Conservation (phyloP, 1,140 invertebrate genomes). For the Euura saliciscinereae region DNA sequence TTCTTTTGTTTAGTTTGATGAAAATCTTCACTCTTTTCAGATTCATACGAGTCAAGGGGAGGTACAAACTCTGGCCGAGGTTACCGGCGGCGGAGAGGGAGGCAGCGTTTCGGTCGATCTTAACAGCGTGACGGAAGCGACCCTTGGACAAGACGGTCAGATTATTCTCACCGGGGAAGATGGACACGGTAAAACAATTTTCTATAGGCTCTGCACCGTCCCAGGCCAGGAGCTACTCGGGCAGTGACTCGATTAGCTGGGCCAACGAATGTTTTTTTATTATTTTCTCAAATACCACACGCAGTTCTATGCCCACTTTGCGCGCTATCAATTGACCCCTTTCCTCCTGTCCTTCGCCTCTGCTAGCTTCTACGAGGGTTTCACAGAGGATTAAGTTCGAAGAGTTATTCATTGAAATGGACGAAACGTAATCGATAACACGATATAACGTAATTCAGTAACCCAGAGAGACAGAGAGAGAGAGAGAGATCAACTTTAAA, state of each 20-base stretch:
- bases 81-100: constrained; percentile 67
- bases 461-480: background rate
- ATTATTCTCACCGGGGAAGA: constrained; percentile 94
- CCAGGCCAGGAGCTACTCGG: constrained; percentile 60
- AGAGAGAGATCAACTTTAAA: background rate
- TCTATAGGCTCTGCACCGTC: constrained; percentile 63
- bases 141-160: constrained; percentile 89
- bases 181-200: constrained; percentile 79
- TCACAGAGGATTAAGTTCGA: too few relatives aligned
- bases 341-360: too few relatives aligned
- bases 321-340: too few relatives aligned
- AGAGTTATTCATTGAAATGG: too few relatives aligned
- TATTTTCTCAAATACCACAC: constrained; percentile 27
- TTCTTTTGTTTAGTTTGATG: constrained; percentile 9
- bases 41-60: constrained; percentile 79
- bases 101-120: constrained; percentile 81
- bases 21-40: constrained; percentile 51
- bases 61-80: constrained; percentile 80
- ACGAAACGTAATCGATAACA: background rate
- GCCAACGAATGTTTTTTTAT: constrained; percentile 48
- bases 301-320: too few relatives aligned
- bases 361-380: too few relatives aligned
- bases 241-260: constrained; percentile 48
- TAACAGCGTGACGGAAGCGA: constrained; percentile 85
- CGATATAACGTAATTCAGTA: background rate